Conservation (phyloP, 2,888 invertebrate species). For the Philhelius pedissequus region DNA sequence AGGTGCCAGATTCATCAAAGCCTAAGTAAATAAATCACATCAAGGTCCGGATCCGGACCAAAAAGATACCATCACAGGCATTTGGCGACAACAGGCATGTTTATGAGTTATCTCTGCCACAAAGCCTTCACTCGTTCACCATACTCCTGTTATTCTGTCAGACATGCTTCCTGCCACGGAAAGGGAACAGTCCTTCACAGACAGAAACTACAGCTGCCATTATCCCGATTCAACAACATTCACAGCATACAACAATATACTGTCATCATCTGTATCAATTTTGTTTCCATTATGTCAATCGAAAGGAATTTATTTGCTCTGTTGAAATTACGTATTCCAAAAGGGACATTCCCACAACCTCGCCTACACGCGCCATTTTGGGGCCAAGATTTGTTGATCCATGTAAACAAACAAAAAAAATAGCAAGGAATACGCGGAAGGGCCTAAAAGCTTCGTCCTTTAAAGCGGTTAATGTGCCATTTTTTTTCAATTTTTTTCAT, state of each 20-base stretch:
- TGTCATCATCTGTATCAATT: conserved; percentile 54
- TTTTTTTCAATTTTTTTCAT: conserved; percentile 29
- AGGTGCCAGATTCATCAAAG: conserved; percentile 40
- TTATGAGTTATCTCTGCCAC: neutral
- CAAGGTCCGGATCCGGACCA: conserved; percentile 26
- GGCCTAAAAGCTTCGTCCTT: neutral
- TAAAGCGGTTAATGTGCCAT: conserved; percentile 29
- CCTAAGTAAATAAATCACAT: conserved; percentile 57
- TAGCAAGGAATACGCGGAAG: neutral
- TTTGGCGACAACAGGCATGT: conserved; percentile 6
- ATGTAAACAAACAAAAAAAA: conserved; percentile 17
- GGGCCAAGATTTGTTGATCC: conserved; percentile 22
- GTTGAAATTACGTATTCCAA: conserved; percentile 32
- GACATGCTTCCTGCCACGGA: too few species aligned
- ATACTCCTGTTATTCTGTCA: too few species aligned
- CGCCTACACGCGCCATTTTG: neutral
- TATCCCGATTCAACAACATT: neutral
- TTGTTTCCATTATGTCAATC: conserved; percentile 52
- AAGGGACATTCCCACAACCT: conserved; percentile 4
- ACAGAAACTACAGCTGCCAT: neutral
- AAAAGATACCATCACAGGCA: neutral
- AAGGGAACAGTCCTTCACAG: neutral
- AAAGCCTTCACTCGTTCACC: neutral
- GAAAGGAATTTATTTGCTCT: conserved; percentile 51
- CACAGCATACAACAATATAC: neutral